phyloP scores from a whole-genome alignment of 2,888 invertebrate species.

The Ophion ventricosus region DNA sequence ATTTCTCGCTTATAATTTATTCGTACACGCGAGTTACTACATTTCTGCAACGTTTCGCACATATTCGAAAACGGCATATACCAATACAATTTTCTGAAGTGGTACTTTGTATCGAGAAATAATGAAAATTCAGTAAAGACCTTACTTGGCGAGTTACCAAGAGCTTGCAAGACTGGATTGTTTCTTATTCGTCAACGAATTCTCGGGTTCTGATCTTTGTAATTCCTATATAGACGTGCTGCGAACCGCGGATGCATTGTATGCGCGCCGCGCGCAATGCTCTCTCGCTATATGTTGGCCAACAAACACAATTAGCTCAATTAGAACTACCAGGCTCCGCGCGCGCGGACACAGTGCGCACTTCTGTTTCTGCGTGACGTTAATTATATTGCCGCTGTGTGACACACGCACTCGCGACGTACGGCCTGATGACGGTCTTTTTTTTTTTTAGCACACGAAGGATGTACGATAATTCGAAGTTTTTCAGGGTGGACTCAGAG shows the following conservation, averaged over 20 bases:
- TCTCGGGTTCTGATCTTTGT: not conserved
- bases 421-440: not conserved
- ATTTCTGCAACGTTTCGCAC: not conserved
- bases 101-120: not conserved
- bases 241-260: constrained; percentile 11
- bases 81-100: not conserved
- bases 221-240: constrained; percentile 9
- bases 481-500: not conserved
- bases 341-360: constrained; percentile 59
- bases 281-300: constrained; percentile 66
- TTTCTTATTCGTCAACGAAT: not conserved
- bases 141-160: not conserved
- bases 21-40: too few relatives aligned
- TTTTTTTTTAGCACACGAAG: not conserved
- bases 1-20: too few relatives aligned
- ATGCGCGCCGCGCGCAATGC: constrained; percentile 38
- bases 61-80: not conserved
- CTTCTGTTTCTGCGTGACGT: constrained; percentile 65
- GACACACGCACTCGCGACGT: constrained; percentile 7
- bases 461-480: not conserved
- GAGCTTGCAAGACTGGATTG: not conserved
- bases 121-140: not conserved
- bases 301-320: constrained; percentile 78
- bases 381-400: constrained; percentile 10
- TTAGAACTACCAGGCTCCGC: constrained; percentile 70